Evolutionary conservation across 2,797 vertebrate genomes (phyloP), one percentile per base, ranked within the genome.

Genomic region (Sebastes glaucus): DNA sequence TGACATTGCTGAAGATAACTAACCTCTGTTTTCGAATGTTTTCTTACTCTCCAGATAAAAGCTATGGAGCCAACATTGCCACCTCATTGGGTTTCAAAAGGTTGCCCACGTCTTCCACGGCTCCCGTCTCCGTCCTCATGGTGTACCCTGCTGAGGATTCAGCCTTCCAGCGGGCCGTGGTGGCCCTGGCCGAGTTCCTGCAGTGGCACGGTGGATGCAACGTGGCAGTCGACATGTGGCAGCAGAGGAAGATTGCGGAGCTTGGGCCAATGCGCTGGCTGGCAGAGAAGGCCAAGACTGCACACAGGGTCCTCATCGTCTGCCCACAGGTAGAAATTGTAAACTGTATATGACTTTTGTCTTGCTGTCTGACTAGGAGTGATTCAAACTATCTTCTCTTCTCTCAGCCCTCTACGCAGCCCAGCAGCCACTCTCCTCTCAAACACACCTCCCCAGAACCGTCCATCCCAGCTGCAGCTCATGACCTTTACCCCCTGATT

Each of bases 261-360:
- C 88, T 95, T 76, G 96, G 96, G 4, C 95, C 93, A 0, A 91
- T 97, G 71, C 95, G 96, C 57, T 97, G 97, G 97, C 90, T 97
- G 25, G 89, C 93, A 22, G 81, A 92, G 42, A 93, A 96, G 86
- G 93, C 79, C 59, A 83, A 91, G 42, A 80, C 30, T 10, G 95
- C 93, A 1, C 88, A 96, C 1, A 92, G 70, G 77, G 93, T 97
- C n/a, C 90, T 97, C 79, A 92, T 97, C 27, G 62, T 97, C 7
- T 83, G 88, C 57, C 89, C 93, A 23, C 80, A 90, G 84, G 67
- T 63, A 52, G 27, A 52, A 3, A 56, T 10, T 56, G 35, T 84
- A 72, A 66, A 30, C 52, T 38, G 2, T 5, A 1, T 20, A 4
- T 28, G 1, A 28, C 20, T 49, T 57, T n/a, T 33, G 28, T 56